Conservation (phyloP, 2,113 vertebrate genomes). For the pig (Sus scrofa) region DNA sequence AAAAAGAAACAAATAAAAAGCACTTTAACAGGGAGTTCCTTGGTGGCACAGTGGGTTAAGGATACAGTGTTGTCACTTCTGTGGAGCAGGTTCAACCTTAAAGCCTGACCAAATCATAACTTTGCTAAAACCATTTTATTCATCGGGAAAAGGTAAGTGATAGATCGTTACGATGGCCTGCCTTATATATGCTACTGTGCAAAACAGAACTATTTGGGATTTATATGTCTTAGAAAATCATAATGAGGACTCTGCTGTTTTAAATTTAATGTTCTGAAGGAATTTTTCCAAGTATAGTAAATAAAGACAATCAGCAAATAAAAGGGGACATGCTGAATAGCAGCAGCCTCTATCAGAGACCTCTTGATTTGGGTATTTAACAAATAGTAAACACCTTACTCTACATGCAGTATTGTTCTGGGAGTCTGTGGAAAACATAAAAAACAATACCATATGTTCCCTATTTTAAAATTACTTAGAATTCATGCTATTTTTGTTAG, state of each 20-base stretch:
- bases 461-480: constrained; percentile 34
- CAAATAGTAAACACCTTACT: background rate
- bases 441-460: background rate
- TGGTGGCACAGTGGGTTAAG: too few relatives aligned
- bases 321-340: background rate
- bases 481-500: constrained; percentile 18
- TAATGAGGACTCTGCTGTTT: background rate
- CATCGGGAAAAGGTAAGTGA: background rate
- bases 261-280: constrained; percentile 33
- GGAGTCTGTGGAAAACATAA: background rate
- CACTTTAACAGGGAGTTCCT: background rate
- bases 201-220: constrained; percentile 11
- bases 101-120: background rate
- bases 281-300: background rate
- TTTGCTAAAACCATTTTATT: background rate
- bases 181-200: background rate
- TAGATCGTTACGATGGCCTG: background rate
- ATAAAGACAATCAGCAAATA: background rate
- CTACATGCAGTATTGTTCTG: background rate
- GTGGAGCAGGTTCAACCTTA: background rate
- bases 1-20: background rate
- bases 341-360: background rate
- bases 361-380: background rate
- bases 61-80: too few relatives aligned
- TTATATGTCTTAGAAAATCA: background rate